Conservation (phyloP, 2,888 invertebrate genomes). For the Heliothis peltigera region DNA sequence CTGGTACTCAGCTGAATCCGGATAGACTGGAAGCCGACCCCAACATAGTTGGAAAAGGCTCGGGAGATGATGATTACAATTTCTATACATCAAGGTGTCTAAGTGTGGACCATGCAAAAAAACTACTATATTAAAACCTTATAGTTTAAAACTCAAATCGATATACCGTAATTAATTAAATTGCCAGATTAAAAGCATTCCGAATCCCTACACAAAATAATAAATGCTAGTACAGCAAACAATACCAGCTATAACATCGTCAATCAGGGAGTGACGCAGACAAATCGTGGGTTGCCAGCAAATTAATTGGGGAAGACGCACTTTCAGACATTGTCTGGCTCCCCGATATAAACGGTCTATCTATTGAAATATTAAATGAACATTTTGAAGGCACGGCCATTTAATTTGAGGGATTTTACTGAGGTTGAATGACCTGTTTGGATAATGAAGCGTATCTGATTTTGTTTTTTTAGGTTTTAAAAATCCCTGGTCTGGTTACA, state of each 20-base stretch:
- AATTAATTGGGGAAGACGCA: constrained; percentile 61
- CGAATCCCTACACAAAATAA: constrained; percentile 22
- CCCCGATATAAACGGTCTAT: constrained; percentile 50
- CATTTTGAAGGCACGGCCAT: constrained; percentile 26
- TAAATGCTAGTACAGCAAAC: constrained; percentile 35
- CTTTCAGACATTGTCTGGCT: constrained; percentile 42
- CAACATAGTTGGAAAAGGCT: too few species aligned
- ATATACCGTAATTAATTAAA: constrained; percentile 4
- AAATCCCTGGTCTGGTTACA: too few species aligned
- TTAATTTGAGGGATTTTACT: constrained; percentile 11
- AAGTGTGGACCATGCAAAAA: too few species aligned
- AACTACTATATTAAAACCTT: too few species aligned
- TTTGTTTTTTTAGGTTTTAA: not conserved
- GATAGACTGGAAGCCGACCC: too few species aligned
- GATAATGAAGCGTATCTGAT: constrained; percentile 13
- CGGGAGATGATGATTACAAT: too few species aligned
- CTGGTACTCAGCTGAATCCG: too few species aligned
- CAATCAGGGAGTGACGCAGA: constrained; percentile 59
- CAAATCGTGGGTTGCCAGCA: constrained; percentile 54
- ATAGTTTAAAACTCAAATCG: constrained; percentile 1
- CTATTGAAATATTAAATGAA: constrained; percentile 44
- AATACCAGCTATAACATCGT: constrained; percentile 45
- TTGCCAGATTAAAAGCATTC: constrained; percentile 6
- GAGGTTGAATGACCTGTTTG: constrained; percentile 12
- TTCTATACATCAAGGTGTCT: too few species aligned